Base-by-base conservation (phyloP, 2,888 invertebrate genomes). In the Pristionchus exspectatus region DNA sequence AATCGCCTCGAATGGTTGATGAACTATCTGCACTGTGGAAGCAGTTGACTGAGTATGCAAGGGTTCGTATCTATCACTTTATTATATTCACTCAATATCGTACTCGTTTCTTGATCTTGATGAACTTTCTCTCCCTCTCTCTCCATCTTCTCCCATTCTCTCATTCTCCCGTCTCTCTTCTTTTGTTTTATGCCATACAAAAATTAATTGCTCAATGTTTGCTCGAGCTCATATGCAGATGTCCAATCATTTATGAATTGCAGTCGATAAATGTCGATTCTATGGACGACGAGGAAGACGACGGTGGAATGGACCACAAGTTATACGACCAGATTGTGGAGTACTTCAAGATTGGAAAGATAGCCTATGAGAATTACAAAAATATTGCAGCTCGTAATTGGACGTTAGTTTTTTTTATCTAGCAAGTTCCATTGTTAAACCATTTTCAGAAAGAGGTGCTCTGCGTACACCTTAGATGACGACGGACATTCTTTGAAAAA, bases 271-370 rank as follows among this genome's bases (percentile, higher is more conserved):
- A 50, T 44, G 9, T 77, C 50, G 77, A 24, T n/a, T 77, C 77
- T 16, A 24, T 44, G 44, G 77, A 38, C 30, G 77, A 77, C 77
- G 77, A 77, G 77, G 44, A 77, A 38, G 84, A 84, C 44, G 84
- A 84, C 14, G 84, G 84, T n/a, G 84, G 84, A 84, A 84, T 84
- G 84, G 84, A 84, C 2, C 27, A 84, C 30, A 59, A 56, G 30
- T 0, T 33, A 9, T 84, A 84, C 59, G 84, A 56, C n/a, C 56
- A 84, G n/a, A 54, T 84, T 84, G 84, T 84, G 84, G 59, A 59
- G 9, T 84, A 84, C 44, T 56, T 56, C 30, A 84, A 84, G 44
- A 33, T 16, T 16, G 84, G 84, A 56, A 56, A 54, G 30, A 59
- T 84, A 21, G 56, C 84, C 24, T 59, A 84, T 56, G 84, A 30